A percentile compares a stretch with the other conserved stretches of the same genome.
These are phyloP conservation scores for Irena cyanogastra DNA, from an alignment of 2,113 vertebrate genomes.

Conservation along the genomic window DNA sequence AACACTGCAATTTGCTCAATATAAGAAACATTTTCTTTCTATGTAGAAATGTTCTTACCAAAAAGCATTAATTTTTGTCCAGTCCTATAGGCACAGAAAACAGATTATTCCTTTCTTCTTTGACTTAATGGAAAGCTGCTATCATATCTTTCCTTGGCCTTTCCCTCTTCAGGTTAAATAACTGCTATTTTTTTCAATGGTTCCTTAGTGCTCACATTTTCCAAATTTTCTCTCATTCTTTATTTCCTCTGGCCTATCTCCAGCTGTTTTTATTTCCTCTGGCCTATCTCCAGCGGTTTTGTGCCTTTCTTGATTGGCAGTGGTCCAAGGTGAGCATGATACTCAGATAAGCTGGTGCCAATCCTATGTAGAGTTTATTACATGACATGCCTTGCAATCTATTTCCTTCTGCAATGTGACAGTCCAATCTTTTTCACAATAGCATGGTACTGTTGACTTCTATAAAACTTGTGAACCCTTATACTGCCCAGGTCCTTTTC, in stretches of 20 bases:
- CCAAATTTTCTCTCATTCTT: neutral
- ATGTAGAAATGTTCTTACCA: neutral
- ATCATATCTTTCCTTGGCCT: neutral
- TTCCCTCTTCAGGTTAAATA: constrained; percentile 18
- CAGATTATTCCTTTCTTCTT: neutral
- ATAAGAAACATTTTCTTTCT: neutral
- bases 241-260: neutral
- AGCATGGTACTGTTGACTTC: neutral
- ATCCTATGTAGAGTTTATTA: neutral
- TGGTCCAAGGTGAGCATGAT: neutral
- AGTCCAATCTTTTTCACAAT: neutral
- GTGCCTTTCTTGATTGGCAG: neutral
- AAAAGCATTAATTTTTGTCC: constrained; percentile 4
- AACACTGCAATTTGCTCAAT: neutral
- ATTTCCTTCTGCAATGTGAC: neutral
- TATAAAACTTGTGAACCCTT: neutral
- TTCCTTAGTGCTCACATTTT: neutral
- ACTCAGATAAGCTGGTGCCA: neutral
- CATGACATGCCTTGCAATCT: neutral
- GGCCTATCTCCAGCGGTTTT: neutral
- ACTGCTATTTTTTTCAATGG: neutral
- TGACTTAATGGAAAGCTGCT: neutral
- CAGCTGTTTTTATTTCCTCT: neutral
- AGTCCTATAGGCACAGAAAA: neutral
- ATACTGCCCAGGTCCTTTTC: neutral